Base-by-base conservation (phyloP, 1,140 invertebrate genomes). In the Halictus rubicundus region DNA sequence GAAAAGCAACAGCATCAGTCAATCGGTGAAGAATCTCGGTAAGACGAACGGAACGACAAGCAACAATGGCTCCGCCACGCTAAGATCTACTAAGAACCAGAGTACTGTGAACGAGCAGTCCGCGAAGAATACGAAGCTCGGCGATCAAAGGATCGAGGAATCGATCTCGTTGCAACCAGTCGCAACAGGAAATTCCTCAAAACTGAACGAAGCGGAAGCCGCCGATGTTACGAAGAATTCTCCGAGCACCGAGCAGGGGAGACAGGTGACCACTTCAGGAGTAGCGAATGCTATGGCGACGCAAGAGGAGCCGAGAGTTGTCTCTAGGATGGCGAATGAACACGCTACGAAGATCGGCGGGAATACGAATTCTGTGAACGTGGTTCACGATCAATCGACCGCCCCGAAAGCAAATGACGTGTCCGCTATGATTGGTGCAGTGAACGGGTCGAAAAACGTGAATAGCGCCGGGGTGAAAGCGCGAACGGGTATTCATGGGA, bases 401-500 rank as follows among this genome's bases (percentile, higher is more conserved):
- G 32, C 19, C n/a, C 16, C 74, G 42, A 84, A 32, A 21, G 59
- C 21, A 32, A 84, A 85, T 46, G 65, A 77, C 42, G 71, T 68
- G 78, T 76, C 25, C 39, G 23, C 9, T 37, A 70, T 46, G 59
- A 32, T 46, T 32, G 78, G 66, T 78, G 78, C 73, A 66, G 73
- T 78, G 76, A 80, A 80, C 32, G 78, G 75, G 0, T 0, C 27
- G 61, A 59, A 14, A 16, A 88, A 66, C 66, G 86, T 72, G 71
- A 86, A 87, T 66, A 84, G 85, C 57, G 81, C 82, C 3, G 83
- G 83, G 46, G 59, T 60, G 82, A 80, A 72, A 52, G 52, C 54
- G 52, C 66, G 72, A 52, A 42, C 19, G 1, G 46, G 54, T 0
- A 87, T 90, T 80, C 87, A 88, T 14, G 90, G 87, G n/a, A 91